Evolutionary conservation across 2,797 vertebrate species (phyloP).

Genomic region (Chiroxiphia lanceolata): DNA sequence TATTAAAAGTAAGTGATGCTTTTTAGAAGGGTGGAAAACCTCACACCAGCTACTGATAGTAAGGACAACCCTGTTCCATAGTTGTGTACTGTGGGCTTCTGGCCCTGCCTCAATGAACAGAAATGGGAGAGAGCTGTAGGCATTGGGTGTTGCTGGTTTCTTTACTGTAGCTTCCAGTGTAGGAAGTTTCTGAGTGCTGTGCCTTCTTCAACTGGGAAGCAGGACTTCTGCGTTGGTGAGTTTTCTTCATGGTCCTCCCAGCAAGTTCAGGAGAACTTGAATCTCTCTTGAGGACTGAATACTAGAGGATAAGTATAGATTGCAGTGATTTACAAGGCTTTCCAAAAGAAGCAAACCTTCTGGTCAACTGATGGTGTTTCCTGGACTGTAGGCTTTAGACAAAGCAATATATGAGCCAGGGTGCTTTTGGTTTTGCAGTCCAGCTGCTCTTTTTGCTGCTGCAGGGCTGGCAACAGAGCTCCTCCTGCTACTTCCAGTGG

Average conservation of each 20-base stretch:
- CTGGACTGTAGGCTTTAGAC: background rate
- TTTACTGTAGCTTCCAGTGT: background rate
- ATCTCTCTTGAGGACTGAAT: background rate
- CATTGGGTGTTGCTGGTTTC: background rate
- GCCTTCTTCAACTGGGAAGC: background rate
- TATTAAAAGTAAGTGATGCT: background rate
- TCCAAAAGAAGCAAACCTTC: background rate
- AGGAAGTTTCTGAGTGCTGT: background rate
- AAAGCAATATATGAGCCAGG: rapidly evolving
- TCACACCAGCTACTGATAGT: background rate
- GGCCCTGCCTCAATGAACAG: background rate
- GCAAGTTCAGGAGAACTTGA: background rate
- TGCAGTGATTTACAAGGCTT: background rate
- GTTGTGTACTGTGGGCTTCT: background rate
- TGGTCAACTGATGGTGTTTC: background rate
- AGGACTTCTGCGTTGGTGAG: background rate
- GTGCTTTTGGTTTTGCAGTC: background rate
- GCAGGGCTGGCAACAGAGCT: background rate
- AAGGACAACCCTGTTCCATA: background rate
- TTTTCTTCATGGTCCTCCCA: background rate
- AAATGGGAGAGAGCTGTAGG: background rate
- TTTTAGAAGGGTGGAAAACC: background rate
- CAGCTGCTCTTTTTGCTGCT: background rate
- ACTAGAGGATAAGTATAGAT: background rate
- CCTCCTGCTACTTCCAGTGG: background rate